Conservation (phyloP, 2,113 vertebrate species). For the Aptenodytes forsteri region DNA sequence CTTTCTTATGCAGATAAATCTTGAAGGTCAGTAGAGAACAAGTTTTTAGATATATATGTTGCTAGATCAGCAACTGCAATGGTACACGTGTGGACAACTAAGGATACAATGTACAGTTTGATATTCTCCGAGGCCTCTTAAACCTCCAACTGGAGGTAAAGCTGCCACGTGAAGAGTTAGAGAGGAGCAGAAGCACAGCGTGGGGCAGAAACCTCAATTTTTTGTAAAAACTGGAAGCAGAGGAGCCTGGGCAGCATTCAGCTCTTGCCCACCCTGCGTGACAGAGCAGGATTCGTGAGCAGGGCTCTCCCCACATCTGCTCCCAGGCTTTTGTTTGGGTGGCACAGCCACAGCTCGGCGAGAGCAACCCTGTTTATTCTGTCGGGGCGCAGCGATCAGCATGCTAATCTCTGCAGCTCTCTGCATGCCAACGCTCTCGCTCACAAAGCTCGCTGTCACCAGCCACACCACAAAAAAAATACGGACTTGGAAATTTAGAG, state of each 20-base stretch:
- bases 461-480: slow-evolving; percentile 30
- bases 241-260: background rate
- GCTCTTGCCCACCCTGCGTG: background rate
- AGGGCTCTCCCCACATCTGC: background rate
- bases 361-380: background rate
- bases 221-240: background rate
- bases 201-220: background rate
- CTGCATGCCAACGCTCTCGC: background rate
- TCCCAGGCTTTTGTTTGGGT: background rate
- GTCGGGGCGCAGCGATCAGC: background rate
- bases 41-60: fast-evolving
- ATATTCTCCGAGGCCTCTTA: background rate
- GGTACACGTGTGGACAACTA: background rate
- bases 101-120: fast-evolving
- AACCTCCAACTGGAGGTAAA: background rate
- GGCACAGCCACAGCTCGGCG: background rate
- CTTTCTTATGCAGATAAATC: background rate
- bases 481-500: slow-evolving; percentile 37
- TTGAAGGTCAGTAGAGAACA: background rate
- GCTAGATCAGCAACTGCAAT: background rate
- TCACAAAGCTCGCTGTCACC: slow-evolving; percentile 18
- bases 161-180: background rate
- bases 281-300: background rate
- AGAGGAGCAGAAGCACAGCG: fast-evolving
- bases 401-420: background rate